These are phyloP conservation scores for Parnassius orleans DNA, from an alignment of 2,888 invertebrate genomes.

Conservation along the genomic window DNA sequence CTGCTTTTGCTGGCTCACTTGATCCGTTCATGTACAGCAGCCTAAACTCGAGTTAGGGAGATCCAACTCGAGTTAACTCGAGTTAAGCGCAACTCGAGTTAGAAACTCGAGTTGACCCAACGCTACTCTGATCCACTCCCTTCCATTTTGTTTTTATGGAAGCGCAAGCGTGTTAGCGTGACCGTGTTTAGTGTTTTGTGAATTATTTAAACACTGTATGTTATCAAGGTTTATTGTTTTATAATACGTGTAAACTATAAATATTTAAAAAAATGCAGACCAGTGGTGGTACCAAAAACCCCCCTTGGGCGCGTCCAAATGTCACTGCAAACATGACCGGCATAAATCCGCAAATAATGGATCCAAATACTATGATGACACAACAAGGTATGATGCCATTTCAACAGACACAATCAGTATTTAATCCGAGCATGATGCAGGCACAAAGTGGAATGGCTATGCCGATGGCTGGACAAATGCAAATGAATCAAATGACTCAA, in stretches of 20 bases:
- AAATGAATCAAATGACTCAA: conserved; percentile 82
- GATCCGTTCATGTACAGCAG: too few species aligned
- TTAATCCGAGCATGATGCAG: conserved; percentile 85
- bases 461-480: conserved; percentile 80
- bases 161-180: too few species aligned
- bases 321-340: conserved; percentile 80
- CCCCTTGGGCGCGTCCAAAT: conserved; percentile 88
- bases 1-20: too few species aligned
- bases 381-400: conserved; percentile 87
- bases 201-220: background rate
- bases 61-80: too few species aligned
- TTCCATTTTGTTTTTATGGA: too few species aligned
- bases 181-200: background rate
- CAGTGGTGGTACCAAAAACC: conserved; percentile 86
- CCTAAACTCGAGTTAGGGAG: too few species aligned
- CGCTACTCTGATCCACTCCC: too few species aligned
- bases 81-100: too few species aligned
- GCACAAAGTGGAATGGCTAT: conserved; percentile 81
- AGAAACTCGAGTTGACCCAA: too few species aligned
- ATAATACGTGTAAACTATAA: background rate
- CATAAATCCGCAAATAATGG: conserved; percentile 85
- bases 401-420: conserved; percentile 85
- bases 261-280: conserved; percentile 59
- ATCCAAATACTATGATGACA: conserved; percentile 84
- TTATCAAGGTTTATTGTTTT: conserved; percentile 3